Evolutionary conservation across 2,113 vertebrate species (phyloP).

Genomic region (Takifugu bimaculatus): DNA sequence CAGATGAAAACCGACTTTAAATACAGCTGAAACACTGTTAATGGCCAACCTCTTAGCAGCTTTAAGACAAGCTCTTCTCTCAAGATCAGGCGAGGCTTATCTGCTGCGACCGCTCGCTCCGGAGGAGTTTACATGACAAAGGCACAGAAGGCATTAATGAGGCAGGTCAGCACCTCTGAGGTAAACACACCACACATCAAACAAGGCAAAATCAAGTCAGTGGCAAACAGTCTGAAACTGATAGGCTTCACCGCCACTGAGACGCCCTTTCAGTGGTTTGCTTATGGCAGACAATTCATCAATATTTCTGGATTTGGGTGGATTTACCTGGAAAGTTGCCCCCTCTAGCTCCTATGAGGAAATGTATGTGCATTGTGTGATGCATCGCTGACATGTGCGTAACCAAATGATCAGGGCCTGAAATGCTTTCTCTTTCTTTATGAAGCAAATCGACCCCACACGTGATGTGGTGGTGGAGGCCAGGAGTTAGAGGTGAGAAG

Average conservation of each 20-base stretch:
- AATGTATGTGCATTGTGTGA: too few relatives aligned
- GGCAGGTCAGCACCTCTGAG: slow-evolving; percentile 31
- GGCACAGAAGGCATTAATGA: slow-evolving; percentile 45
- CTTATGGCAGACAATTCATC: slow-evolving; percentile 31
- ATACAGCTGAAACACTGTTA: slow-evolving; percentile 29
- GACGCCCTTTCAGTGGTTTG: slow-evolving; percentile 26
- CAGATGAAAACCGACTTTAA: slow-evolving; percentile 11
- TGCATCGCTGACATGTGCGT: too few relatives aligned
- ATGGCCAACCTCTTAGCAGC: slow-evolving; percentile 29
- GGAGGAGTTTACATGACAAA: slow-evolving; percentile 56
- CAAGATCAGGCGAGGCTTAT: slow-evolving; percentile 41
- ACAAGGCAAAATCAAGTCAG: slow-evolving; percentile 49
- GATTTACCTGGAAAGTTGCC: too few relatives aligned
- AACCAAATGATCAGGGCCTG: too few relatives aligned
- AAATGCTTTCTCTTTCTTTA: background rate
- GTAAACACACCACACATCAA: slow-evolving; percentile 58
- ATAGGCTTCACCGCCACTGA: slow-evolving; percentile 36
- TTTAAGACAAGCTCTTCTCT: slow-evolving; percentile 16
- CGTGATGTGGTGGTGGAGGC: too few relatives aligned
- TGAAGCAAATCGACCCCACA: background rate
- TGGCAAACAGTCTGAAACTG: slow-evolving; percentile 42
- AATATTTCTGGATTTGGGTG: slow-evolving; percentile 2
- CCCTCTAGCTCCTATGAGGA: too few relatives aligned
- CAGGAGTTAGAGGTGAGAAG: background rate
- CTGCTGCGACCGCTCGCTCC: slow-evolving; percentile 21